Base-by-base conservation (phyloP, 2,797 vertebrate genomes). In the Geotria australis region DNA sequence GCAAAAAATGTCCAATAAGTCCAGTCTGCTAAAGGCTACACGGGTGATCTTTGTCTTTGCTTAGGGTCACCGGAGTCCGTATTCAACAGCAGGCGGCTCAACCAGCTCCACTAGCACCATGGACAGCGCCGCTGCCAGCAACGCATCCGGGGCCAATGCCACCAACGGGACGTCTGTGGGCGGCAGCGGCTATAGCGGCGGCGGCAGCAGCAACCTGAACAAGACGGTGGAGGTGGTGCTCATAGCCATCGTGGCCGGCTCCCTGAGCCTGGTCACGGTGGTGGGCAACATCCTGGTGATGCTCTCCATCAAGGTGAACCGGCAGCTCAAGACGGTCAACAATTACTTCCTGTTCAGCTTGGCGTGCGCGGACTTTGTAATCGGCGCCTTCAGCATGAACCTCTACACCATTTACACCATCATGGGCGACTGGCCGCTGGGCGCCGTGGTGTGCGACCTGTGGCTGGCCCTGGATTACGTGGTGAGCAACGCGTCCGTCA, bases 251-350 rank as follows among this genome's bases (percentile, higher is more conserved):
- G 89, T 96, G 48, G 94, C 89, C 0, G 89, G 91, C 60, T 98
- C 91, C 0, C 75, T 96, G 61, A 96, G 86, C 67, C 83, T 98
- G 2, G 85, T 98, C 69, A 98, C 91, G 0, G 81, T 96, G 4
- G 86, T 86, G 12, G 91, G 89, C 57, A 98, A 98, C 63, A 83
- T 98, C 69, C 69, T 98, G 61, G 91, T 98, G 63, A 95, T 98
- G 86, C 74, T 96, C 45, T 98, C 91, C 62, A 98, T 98, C 70
- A 95, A 98, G 69, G 89, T 95, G 47, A 98, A 98, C 71, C 78
- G 91, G 48, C 91, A 98, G 68, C 71, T 98, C 59, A 86, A 98
- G 68, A 98, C 91, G 2, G 83, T 98, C 66, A 98, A 98, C 70
- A 98, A 98, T 69, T 98, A 98, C 59, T 98, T 98, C 66, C 71